These are phyloP conservation scores for Anoplopoma fimbria DNA, from an alignment of 2,113 vertebrate genomes.

Conservation along the genomic window DNA sequence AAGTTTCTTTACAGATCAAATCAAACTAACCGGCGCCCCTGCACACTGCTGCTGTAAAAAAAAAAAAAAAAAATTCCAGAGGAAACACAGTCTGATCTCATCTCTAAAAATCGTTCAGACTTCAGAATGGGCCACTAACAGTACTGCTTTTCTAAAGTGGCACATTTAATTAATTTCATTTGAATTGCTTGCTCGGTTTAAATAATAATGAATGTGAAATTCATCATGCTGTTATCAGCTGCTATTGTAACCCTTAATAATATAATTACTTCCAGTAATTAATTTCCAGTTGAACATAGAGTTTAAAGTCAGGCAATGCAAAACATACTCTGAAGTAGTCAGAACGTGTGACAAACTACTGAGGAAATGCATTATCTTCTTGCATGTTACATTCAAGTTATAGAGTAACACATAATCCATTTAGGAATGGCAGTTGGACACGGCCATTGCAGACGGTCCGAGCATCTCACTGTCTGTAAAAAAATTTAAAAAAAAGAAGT, in stretches of 20 bases:
- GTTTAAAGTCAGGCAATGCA: not conserved
- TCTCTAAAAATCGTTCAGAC: not conserved
- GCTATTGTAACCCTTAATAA: not conserved
- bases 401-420: too few relatives aligned
- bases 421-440: too few relatives aligned
- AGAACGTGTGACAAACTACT: not conserved
- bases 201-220: not conserved
- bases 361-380: not conserved
- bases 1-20: not conserved
- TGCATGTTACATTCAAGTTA: not conserved
- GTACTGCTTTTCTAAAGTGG: not conserved
- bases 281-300: not conserved
- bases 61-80: not conserved
- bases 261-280: not conserved
- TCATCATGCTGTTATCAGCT: too few relatives aligned
- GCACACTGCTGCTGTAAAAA: not conserved
- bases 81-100: not conserved
- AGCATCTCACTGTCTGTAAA: not conserved
- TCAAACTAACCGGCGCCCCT: not conserved
- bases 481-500: too few relatives aligned
- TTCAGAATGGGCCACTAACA: not conserved
- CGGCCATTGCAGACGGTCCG: not conserved
- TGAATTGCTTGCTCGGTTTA: not conserved
- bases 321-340: not conserved
- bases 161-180: not conserved